These are phyloP conservation scores for Pollenia labialis DNA, from an alignment of 2,888 invertebrate genomes.

Conservation along the genomic window DNA sequence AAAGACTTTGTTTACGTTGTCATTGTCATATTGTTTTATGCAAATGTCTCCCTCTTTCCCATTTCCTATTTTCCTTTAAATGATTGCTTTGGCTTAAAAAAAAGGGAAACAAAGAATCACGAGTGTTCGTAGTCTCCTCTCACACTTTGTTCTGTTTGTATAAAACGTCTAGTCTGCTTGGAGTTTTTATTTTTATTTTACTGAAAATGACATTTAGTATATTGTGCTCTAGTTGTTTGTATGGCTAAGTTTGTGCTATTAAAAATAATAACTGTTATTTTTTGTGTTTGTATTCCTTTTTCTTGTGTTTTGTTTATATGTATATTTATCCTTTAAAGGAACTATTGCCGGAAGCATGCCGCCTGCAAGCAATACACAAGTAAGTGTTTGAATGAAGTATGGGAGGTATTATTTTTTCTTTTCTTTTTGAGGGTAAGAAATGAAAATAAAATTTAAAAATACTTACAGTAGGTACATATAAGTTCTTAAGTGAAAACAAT, in stretches of 20 bases:
- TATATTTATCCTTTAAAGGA: conserved; percentile 28
- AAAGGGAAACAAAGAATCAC: conserved; percentile 33
- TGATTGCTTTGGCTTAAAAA: neutral
- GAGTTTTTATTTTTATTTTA: conserved; percentile 34
- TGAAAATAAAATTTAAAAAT: neutral
- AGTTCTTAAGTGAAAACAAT: too few species aligned
- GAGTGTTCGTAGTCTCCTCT: neutral
- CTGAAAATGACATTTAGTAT: conserved; percentile 45
- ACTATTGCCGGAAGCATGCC: conserved; percentile 39
- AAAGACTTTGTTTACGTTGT: conserved; percentile 39
- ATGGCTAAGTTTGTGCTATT: conserved; percentile 37
- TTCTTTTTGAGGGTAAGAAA: neutral
- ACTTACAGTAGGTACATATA: too few species aligned
- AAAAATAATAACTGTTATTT: conserved; percentile 62
- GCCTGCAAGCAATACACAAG: conserved; percentile 21
- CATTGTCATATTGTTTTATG: conserved; percentile 38
- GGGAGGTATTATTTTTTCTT: neutral
- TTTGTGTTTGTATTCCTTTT: conserved; percentile 50
- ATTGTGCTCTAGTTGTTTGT: conserved; percentile 40
- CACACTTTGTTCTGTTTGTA: neutral
- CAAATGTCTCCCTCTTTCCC: conserved; percentile 21
- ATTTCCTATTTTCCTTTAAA: too few species aligned
- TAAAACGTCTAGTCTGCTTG: conserved; percentile 14
- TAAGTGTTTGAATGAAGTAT: conserved; percentile 6
- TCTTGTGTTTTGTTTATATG: conserved; percentile 41